phyloP scores from a whole-genome alignment of 2,888 invertebrate species.

The Deilephila elpenor region DNA sequence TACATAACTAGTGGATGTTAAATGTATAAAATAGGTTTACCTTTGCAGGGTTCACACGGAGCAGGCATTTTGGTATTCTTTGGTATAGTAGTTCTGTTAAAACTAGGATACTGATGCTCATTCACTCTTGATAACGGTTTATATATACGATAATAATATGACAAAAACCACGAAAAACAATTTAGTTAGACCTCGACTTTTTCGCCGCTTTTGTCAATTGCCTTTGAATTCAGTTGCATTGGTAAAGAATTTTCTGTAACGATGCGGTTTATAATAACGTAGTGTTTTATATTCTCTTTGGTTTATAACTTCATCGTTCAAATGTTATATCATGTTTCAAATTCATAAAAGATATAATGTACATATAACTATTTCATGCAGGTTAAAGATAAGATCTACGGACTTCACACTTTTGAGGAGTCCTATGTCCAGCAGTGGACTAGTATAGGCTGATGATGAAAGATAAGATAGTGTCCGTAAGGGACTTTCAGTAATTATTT shows the following conservation, averaged over 20 bases:
- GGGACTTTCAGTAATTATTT: too few relatives aligned
- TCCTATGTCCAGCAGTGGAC: too few relatives aligned
- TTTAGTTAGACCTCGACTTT: conserved; percentile 42
- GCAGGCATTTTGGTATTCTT: conserved; percentile 76
- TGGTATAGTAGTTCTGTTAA: conserved; percentile 29
- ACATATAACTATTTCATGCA: too few relatives aligned
- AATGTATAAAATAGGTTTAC: conserved; percentile 55
- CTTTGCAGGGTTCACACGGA: conserved; percentile 84
- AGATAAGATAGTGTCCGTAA: too few relatives aligned
- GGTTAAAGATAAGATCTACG: neutral
- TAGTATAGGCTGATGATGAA: too few relatives aligned
- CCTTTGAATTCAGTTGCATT: neutral
- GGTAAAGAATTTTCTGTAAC: neutral
- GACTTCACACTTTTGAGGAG: too few relatives aligned
- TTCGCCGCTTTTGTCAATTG: neutral
- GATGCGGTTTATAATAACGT: too few relatives aligned
- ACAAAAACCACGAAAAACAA: conserved; percentile 61
- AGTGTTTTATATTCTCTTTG: too few relatives aligned
- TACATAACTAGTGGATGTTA: neutral
- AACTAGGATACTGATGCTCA: conserved; percentile 42
- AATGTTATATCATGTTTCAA: neutral
- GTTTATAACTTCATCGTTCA: neutral
- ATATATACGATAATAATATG: conserved; percentile 50
- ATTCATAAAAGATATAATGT: too few relatives aligned
- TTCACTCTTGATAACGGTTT: conserved; percentile 40